Evolutionary conservation across 2,888 invertebrate species (phyloP).

Genomic region (Coenonympha arcania): DNA sequence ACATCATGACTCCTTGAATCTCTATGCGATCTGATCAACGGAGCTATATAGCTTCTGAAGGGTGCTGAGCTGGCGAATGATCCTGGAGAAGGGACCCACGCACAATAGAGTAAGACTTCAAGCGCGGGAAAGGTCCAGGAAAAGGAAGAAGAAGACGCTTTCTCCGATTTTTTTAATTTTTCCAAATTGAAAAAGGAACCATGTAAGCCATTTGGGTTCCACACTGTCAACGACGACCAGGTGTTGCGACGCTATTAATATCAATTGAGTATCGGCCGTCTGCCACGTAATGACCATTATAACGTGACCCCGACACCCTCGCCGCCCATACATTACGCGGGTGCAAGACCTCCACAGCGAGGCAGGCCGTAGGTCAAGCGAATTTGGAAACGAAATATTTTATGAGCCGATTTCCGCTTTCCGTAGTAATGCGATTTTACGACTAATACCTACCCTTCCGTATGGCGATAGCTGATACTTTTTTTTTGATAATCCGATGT

Average conservation of each 20-base stretch:
- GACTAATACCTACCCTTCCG: conserved; percentile 41
- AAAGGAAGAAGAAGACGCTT: neutral
- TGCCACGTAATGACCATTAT: conserved; percentile 41
- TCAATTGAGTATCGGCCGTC: conserved; percentile 69
- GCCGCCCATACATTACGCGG: conserved; percentile 21
- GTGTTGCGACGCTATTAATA: conserved; percentile 67
- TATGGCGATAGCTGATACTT: conserved; percentile 19
- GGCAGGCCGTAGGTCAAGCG: conserved; percentile 34
- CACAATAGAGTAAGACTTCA: too few relatives aligned
- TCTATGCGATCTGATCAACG: too few relatives aligned
- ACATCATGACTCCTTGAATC: too few relatives aligned
- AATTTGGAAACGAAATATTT: conserved; percentile 55
- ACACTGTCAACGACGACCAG: conserved; percentile 56
- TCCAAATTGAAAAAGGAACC: too few relatives aligned
- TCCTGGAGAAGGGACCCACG: too few relatives aligned
- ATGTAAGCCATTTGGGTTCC: conserved; percentile 47
- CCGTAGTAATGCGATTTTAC: conserved; percentile 59
- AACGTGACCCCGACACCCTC: conserved; percentile 39
- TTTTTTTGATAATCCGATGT: conserved; percentile 20
- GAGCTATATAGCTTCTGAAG: too few relatives aligned
- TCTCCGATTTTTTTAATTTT: neutral
- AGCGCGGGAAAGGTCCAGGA: neutral
- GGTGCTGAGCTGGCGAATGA: too few relatives aligned
- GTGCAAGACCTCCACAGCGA: conserved; percentile 21
- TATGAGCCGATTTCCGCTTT: conserved; percentile 58